Percentiles rank a stretch among this genome's conserved stretches.
phyloP scores from a whole-genome alignment of 2,888 invertebrate species.

The Callosobruchus maculatus region DNA sequence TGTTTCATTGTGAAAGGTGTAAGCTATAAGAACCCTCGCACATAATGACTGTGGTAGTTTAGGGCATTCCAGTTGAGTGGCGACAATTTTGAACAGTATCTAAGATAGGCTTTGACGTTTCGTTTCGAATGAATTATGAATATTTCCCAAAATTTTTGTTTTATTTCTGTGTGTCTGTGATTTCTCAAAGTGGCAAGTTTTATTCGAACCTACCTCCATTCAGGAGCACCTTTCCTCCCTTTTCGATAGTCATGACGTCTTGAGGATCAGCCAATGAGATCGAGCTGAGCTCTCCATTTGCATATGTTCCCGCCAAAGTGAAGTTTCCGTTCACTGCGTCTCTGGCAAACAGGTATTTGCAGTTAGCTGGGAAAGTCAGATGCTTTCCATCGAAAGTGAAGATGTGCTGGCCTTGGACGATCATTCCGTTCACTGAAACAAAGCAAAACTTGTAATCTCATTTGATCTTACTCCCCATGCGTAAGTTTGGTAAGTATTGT shows the following conservation, averaged over 20 bases:
- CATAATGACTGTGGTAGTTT: too few relatives aligned
- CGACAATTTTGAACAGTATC: too few relatives aligned
- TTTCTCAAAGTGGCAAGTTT: too few relatives aligned
- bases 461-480: too few relatives aligned
- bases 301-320: slow-evolving; percentile 69
- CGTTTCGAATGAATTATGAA: too few relatives aligned
- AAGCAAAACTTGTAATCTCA: too few relatives aligned
- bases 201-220: slow-evolving; percentile 54
- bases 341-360: slow-evolving; percentile 79
- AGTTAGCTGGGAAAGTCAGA: slow-evolving; percentile 74
- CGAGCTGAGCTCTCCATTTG: slow-evolving; percentile 64
- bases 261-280: slow-evolving; percentile 68
- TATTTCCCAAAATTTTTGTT: too few relatives aligned
- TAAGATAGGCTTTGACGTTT: too few relatives aligned
- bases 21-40: too few relatives aligned
- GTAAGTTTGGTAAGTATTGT: too few relatives aligned
- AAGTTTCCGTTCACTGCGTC: slow-evolving; percentile 86
- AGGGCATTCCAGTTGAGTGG: too few relatives aligned
- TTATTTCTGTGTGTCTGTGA: not conserved
- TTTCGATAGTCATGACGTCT: slow-evolving; percentile 55
- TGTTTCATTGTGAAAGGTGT: too few relatives aligned
- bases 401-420: slow-evolving; percentile 78
- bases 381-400: slow-evolving; percentile 86
- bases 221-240: slow-evolving; percentile 58
- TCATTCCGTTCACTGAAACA: slow-evolving; percentile 61